Base-by-base conservation (phyloP, 2,888 invertebrate genomes). In the Graphium colonna region DNA sequence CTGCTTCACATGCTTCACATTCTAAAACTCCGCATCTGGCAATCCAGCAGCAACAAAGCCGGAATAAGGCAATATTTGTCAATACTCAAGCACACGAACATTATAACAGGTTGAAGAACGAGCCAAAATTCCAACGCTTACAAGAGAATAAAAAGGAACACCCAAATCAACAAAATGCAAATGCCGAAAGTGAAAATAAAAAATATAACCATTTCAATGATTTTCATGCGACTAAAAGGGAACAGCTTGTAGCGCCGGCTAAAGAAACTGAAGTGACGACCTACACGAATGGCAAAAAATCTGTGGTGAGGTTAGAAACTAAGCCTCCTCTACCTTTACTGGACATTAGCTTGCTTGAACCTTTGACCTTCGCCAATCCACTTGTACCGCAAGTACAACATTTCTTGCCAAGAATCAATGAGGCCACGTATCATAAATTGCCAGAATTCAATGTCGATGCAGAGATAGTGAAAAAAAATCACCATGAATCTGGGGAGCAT, bases 351-450 rank as follows among this genome's bases (percentile, higher is more conserved):
- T 79, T 88, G 43, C 69, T 87, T 33, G 83, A 89, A 59, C 90
- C 90, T 3, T 65, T 90, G 55, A 82, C 79, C 5, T 90, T 90
- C 60, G 79, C 70, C 1, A 89, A 88, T 60, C 87, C 90, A 3
- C 63, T 90, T 21, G 90, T 89, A 12, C 84, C 89, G 8, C 90
- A 89, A 78, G 77, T 87, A 36, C 90, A 90, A 68, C 88, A 89
- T 60, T 89, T 75, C 61, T 71, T 90, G 44, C 90, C 90, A 7
- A 77, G 77, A 67, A 80, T 87, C 51, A 71, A 68, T 52, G 66
- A 77, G 36, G 82, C 79, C 4, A 84, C 75, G 1, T 86, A 85
- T 57, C 69, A 75, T 31, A 80, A 75, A 58, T 64, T 84, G 10
- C 79, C 79, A 3, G 62, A 73, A 40, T 57, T 63, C 10, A 67